phyloP scores from a whole-genome alignment of 1,140 invertebrate genomes.

The Atopsyche davidsoni region DNA sequence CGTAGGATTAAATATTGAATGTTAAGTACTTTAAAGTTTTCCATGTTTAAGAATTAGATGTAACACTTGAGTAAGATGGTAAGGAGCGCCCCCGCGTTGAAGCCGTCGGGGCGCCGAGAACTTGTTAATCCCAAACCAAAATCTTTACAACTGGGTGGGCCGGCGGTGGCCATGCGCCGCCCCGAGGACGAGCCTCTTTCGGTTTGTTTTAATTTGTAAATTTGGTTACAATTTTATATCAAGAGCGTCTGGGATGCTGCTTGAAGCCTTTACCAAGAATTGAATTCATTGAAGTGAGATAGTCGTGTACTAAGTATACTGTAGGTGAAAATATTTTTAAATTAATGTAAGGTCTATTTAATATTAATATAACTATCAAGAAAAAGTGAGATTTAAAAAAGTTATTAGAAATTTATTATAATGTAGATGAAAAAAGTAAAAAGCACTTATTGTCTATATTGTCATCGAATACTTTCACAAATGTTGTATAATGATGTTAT shows the following conservation, averaged over 20 bases:
- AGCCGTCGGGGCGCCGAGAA: too few species aligned
- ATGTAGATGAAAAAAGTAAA: conserved; percentile 10
- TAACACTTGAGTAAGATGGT: too few species aligned
- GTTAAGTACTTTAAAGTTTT: too few species aligned
- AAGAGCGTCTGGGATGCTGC: conserved; percentile 24
- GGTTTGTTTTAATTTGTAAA: background rate
- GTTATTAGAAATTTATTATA: conserved; percentile 18
- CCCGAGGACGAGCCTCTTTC: too few species aligned
- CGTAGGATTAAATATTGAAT: too few species aligned
- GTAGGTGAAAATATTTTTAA: conserved; percentile 12
- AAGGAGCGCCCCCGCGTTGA: too few species aligned
- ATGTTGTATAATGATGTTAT: conserved; percentile 8
- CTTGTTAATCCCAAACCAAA: too few species aligned
- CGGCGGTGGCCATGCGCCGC: too few species aligned
- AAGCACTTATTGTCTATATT: conserved; percentile 20
- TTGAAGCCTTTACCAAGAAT: conserved; percentile 30
- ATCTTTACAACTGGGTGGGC: too few species aligned
- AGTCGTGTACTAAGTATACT: conserved; percentile 22
- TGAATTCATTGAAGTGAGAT: conserved; percentile 31
- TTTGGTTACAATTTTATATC: conserved; percentile 8
- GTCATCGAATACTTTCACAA: conserved; percentile 23
- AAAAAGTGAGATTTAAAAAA: conserved; percentile 23
- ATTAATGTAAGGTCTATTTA: background rate
- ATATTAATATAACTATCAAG: conserved; percentile 16
- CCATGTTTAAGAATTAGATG: too few species aligned